Evolutionary conservation across 2,797 vertebrate species (phyloP).

Genomic region (Myotis findleyi): DNA sequence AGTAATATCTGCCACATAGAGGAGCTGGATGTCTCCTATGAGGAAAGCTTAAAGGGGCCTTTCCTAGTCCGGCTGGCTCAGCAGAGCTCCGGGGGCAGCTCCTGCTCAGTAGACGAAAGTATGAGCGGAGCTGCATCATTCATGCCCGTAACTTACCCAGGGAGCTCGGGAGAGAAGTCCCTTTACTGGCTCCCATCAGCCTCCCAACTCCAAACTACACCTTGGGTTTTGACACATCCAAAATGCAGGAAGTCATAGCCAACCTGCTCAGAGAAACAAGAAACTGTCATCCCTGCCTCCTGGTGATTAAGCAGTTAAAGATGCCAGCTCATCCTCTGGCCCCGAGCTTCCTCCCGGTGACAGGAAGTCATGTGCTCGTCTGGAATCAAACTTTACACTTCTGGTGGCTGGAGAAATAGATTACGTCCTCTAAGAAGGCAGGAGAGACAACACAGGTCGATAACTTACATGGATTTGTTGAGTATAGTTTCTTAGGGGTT

Average conservation of each 20-base stretch:
- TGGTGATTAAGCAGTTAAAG: not conserved
- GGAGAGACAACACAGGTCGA: not conserved
- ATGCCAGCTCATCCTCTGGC: not conserved
- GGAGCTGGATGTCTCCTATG: fast-evolving
- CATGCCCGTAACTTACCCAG: not conserved
- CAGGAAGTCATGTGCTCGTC: not conserved
- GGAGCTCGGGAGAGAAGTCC: not conserved
- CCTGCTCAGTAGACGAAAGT: not conserved
- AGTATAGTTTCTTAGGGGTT: not conserved
- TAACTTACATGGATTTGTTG: not conserved
- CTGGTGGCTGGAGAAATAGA: not conserved
- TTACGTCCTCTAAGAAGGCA: not conserved
- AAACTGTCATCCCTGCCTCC: not conserved
- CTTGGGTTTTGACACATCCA: not conserved
- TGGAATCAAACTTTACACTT: not conserved
- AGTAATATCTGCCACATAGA: not conserved
- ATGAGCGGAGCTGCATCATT: fast-evolving
- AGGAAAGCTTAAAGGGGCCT: not conserved
- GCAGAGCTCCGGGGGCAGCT: not conserved
- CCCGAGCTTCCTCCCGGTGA: not conserved
- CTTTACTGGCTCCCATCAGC: not conserved
- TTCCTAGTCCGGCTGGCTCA: not conserved
- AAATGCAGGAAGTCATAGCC: not conserved
- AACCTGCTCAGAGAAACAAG: not conserved
- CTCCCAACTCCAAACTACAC: not conserved